Percentiles rank a stretch among this genome's conserved stretches.
These are phyloP conservation scores for Junco hyemalis DNA, from an alignment of 2,113 vertebrate genomes.

Conservation along the genomic window DNA sequence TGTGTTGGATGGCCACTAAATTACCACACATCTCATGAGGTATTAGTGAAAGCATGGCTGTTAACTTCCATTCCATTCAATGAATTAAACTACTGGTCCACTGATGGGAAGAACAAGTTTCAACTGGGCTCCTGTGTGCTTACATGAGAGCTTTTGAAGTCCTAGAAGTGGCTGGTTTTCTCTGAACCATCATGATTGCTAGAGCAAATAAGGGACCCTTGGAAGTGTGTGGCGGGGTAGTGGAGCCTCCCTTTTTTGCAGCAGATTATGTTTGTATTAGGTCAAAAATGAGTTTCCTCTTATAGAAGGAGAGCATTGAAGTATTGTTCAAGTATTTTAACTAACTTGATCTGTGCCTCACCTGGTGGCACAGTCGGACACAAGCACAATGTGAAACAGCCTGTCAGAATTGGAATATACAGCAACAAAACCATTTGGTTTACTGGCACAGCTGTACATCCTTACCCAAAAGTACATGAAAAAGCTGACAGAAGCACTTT, in stretches of 20 bases:
- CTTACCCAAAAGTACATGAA: not conserved
- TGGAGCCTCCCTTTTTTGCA: not conserved
- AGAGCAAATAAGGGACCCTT: not conserved
- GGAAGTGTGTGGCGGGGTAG: not conserved
- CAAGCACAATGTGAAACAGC: not conserved
- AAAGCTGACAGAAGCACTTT: not conserved
- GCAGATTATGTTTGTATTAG: not conserved
- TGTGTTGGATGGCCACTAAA: not conserved
- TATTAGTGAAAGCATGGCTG: not conserved
- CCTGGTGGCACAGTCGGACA: not conserved
- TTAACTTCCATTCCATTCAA: not conserved
- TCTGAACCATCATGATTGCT: not conserved
- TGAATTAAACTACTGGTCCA: not conserved
- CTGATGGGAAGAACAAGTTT: not conserved
- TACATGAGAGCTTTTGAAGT: not conserved
- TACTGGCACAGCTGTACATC: not conserved
- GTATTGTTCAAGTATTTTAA: not conserved
- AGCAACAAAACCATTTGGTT: not conserved
- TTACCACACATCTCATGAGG: not conserved
- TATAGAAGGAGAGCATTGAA: not conserved
- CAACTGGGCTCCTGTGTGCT: not conserved
- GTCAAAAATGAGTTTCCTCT: not conserved
- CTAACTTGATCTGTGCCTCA: not conserved
- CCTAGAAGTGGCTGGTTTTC: not conserved
- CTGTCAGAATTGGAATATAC: not conserved